Evolutionary conservation across 2,113 vertebrate species (phyloP).

Genomic region (Chitala chitala): DNA sequence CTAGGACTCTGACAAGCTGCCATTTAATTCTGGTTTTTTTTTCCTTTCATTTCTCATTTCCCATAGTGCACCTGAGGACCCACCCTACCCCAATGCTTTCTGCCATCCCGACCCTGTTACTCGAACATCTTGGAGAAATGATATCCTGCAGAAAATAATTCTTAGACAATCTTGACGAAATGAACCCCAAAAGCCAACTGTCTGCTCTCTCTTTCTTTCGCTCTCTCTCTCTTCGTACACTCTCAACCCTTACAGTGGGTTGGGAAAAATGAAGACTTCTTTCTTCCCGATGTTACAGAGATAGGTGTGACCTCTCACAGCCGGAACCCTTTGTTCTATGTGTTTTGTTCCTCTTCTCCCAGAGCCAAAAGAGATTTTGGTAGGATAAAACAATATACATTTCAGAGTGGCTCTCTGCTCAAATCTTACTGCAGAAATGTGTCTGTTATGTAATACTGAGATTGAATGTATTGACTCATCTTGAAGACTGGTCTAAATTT

Average conservation of each 20-base stretch:
- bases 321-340: neutral
- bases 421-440: neutral
- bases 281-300: neutral
- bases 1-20: neutral
- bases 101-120: neutral
- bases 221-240: neutral
- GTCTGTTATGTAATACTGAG: neutral
- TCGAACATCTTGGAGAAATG: neutral
- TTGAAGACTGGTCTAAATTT: neutral
- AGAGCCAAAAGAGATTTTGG: neutral
- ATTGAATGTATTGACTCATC: neutral
- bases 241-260: neutral
- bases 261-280: neutral
- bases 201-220: neutral
- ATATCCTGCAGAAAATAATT: slow-evolving; percentile 16
- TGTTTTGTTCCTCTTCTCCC: neutral
- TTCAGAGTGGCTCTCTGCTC: too few relatives aligned
- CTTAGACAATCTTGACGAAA: neutral
- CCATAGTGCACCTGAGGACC: slow-evolving; percentile 23
- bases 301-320: neutral
- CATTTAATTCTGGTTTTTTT: slow-evolving; percentile 11
- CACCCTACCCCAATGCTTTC: neutral
- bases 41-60: slow-evolving; percentile 26
- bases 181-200: neutral
- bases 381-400: neutral